Conservation (phyloP, 1,140 invertebrate species). For the Pararge aegeria region DNA sequence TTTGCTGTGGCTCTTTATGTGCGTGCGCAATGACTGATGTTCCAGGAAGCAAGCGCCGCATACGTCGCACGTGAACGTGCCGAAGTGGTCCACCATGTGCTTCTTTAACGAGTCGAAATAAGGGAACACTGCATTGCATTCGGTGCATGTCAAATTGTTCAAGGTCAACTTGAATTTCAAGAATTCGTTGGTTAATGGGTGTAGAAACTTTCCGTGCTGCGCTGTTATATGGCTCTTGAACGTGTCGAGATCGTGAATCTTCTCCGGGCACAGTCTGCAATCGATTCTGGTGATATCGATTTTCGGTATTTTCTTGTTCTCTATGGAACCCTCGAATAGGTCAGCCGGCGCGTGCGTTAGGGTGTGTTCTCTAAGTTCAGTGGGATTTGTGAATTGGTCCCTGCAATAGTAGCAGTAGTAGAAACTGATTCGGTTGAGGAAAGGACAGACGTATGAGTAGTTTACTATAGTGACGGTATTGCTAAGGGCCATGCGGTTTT, state of each 20-base stretch:
- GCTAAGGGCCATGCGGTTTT: conserved; percentile 46
- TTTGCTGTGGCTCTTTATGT: conserved; percentile 59
- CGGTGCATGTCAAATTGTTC: conserved; percentile 38
- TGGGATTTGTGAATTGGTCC: conserved; percentile 60
- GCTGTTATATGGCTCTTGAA: conserved; percentile 52
- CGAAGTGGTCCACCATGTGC: conserved; percentile 68
- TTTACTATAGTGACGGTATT: conserved; percentile 56
- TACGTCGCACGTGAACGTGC: conserved; percentile 61
- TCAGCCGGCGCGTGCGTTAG: conserved; percentile 51
- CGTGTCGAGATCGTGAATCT: conserved; percentile 55
- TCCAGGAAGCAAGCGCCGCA: conserved; percentile 66
- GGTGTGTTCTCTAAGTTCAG: conserved; percentile 61
- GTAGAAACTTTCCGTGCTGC: conserved; percentile 36
- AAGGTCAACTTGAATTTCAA: conserved; percentile 36
- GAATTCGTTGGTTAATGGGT: conserved; percentile 37
- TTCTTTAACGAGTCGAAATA: conserved; percentile 64
- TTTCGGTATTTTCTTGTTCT: conserved; percentile 65
- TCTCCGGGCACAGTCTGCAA: conserved; percentile 54
- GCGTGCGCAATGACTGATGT: conserved; percentile 49
- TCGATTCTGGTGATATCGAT: conserved; percentile 69
- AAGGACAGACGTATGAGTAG: conserved; percentile 62
- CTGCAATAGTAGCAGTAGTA: conserved; percentile 69
- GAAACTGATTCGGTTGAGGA: conserved; percentile 57
- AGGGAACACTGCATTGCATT: conserved; percentile 45
- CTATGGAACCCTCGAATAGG: conserved; percentile 53